These are phyloP conservation scores for Sylvia borin DNA, from an alignment of 2,797 vertebrate genomes.

Conservation along the genomic window DNA sequence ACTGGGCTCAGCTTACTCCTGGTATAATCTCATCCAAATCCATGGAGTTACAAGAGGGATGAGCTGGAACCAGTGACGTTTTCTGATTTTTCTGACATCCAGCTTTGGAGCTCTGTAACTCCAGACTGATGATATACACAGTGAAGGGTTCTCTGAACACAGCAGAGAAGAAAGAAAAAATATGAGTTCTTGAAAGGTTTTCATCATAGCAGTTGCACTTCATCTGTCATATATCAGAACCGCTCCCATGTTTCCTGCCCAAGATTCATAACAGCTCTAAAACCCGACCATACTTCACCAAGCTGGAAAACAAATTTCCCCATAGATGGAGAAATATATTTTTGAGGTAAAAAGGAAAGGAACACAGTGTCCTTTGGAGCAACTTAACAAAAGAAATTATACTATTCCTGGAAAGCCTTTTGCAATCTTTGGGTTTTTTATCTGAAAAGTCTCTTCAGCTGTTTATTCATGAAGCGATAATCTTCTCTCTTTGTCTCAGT, in stretches of 20 bases:
- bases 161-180: conserved; percentile 45
- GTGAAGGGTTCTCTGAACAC: conserved; percentile 51
- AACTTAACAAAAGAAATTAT: conserved; percentile 56
- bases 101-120: conserved; percentile 29
- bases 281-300: neutral
- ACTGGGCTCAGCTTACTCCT: neutral
- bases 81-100: conserved; percentile 27
- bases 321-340: conserved; percentile 62
- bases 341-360: conserved; percentile 4
- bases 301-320: conserved; percentile 54
- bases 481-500: neutral
- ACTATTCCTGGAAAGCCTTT: conserved; percentile 55
- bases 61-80: conserved; percentile 6
- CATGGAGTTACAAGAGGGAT: conserved; percentile 30
- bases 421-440: neutral
- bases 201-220: conserved; percentile 64
- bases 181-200: conserved; percentile 64
- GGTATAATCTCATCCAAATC: conserved; percentile 18
- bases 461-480: conserved; percentile 32
- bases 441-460: conserved; percentile 36
- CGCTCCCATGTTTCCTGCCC: conserved; percentile 59
- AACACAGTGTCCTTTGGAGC: conserved; percentile 42
- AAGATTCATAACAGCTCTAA: conserved; percentile 61
- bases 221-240: conserved; percentile 65
- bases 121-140: conserved; percentile 53